Evolutionary conservation across 2,888 invertebrate species (phyloP), one percentile per base, ranked within the genome.

Genomic region (Mesochorus sp.): DNA sequence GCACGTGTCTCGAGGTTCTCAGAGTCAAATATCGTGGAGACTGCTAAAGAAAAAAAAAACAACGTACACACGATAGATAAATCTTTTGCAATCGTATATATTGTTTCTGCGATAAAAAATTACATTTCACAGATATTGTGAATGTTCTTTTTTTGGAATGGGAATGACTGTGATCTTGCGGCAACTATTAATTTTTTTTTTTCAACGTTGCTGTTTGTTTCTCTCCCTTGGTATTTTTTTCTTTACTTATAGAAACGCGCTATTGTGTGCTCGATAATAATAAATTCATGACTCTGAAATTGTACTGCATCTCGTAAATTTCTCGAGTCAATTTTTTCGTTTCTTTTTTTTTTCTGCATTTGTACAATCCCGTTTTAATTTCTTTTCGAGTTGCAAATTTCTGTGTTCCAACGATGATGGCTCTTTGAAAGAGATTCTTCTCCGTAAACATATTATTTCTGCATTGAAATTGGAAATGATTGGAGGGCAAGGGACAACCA

Each of bases 31-130:
- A 39, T 6, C n/a, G 21, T 21, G 12, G 12, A 55, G 10, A 72
- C 14, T 37, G 8, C 5, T 12, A 12, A 42, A 37, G 31, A 28
- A 51, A 12, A 19, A 28, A 51, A 28, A 19, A 12, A 17, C 4
- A 44, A 31, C 28, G 10, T 28, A 12, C 51, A 42, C 28, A 2
- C 28, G 10, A 28, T 39, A 19, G 12, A 19, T 57, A 12, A 10
- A 39, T 76, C 12, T 64, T 70, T 76, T 21, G 51, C 49, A 64
- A 70, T 76, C 64, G 64, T 76, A 64, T 71, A 76, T 76, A 70
- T 76, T 71, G 47, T 78, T 70, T 64, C 71, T 77, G 76, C 73
- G 72, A 75, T 73, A 77, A 72, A 81, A 81, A 76, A 80, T 79
- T 77, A 74, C 79, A 80, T 72, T 73, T 75, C 47, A 77, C 77